These are phyloP conservation scores for Morpho helenor DNA, from an alignment of 2,888 invertebrate genomes.

Conservation along the genomic window DNA sequence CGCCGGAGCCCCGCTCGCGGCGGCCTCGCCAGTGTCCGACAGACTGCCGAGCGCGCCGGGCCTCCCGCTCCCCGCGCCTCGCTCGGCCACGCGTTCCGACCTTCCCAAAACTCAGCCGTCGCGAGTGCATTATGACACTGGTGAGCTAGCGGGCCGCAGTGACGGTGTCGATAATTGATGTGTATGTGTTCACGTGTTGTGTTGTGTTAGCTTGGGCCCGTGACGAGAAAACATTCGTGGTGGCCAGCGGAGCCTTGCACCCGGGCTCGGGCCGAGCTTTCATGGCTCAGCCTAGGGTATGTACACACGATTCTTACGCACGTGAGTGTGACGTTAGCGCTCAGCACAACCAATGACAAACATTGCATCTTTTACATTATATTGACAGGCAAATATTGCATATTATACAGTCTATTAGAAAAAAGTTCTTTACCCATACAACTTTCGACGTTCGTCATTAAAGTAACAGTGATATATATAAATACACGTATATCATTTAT, in stretches of 20 bases:
- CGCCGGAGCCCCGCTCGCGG: conserved; percentile 44
- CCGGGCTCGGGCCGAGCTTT: conserved; percentile 86
- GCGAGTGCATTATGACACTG: conserved; percentile 79
- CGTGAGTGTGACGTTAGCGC: conserved; percentile 23
- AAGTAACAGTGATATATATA: too few relatives aligned
- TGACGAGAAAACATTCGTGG: conserved; percentile 73
- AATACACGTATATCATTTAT: too few relatives aligned
- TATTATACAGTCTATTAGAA: too few relatives aligned
- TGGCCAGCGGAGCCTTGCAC: conserved; percentile 78
- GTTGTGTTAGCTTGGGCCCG: conserved; percentile 73
- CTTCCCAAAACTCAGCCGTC: conserved; percentile 56
- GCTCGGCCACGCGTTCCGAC: conserved; percentile 74
- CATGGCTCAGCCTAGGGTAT: conserved; percentile 95
- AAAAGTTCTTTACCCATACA: too few relatives aligned
- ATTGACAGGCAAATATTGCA: too few relatives aligned
- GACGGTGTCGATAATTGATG: conserved; percentile 71
- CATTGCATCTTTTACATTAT: too few relatives aligned
- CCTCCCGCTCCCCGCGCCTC: conserved; percentile 77
- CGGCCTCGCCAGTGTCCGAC: conserved; percentile 74
- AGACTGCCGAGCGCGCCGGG: conserved; percentile 79
- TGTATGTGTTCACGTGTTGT: conserved; percentile 77
- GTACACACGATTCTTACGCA: conserved; percentile 51
- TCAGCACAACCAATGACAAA: not conserved
- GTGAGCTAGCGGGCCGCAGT: conserved; percentile 78
- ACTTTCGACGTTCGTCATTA: too few relatives aligned